These are phyloP conservation scores for Oreohelix idahoensis DNA, from an alignment of 1,140 invertebrate genomes.

Conservation along the genomic window DNA sequence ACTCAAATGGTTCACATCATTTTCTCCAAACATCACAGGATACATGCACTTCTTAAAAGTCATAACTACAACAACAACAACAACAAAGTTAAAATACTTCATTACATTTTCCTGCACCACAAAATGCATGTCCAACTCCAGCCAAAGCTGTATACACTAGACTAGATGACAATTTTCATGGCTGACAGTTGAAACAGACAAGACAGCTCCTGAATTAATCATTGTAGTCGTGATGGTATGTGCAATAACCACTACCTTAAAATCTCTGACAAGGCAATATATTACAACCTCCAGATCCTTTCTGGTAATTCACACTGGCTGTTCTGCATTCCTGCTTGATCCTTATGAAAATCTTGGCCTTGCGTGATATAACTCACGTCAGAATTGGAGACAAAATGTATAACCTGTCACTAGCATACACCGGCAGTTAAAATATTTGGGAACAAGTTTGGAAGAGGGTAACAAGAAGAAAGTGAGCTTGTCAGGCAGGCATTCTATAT, in stretches of 20 bases:
- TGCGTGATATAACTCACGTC: not conserved
- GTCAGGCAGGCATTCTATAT: too few species aligned
- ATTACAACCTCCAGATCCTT: not conserved
- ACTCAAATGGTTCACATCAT: too few species aligned
- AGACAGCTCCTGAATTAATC: slow-evolving; percentile 2
- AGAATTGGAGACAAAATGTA: not conserved
- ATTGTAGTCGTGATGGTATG: not conserved
- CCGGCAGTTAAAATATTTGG: not conserved
- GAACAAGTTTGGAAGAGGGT: not conserved
- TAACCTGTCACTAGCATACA: not conserved
- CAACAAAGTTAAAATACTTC: too few species aligned
- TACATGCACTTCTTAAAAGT: too few species aligned
- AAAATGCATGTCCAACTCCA: not conserved
- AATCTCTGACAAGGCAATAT: slow-evolving; percentile 5
- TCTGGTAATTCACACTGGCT: not conserved
- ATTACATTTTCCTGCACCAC: too few species aligned
- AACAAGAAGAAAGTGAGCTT: not conserved
- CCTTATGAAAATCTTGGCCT: not conserved
- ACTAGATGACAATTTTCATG: not conserved
- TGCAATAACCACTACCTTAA: not conserved
- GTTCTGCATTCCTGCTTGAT: not conserved
- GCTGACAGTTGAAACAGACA: not conserved
- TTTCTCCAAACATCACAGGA: too few species aligned
- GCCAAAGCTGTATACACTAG: not conserved
- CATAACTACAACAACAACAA: too few species aligned